These are phyloP conservation scores for Chamaetylas fuelleborni DNA, from an alignment of 2,113 vertebrate genomes.

Conservation along the genomic window DNA sequence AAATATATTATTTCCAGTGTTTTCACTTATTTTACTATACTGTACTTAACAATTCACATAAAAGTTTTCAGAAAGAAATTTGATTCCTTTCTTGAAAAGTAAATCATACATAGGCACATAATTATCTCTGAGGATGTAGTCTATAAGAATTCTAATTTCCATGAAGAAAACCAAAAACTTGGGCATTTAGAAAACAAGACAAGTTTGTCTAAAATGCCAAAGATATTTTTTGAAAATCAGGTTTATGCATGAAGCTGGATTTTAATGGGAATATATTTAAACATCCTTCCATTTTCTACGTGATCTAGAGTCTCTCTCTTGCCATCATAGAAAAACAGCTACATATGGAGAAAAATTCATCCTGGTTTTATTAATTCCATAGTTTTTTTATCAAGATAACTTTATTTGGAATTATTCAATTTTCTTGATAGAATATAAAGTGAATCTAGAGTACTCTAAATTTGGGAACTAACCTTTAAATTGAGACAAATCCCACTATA, in stretches of 20 bases:
- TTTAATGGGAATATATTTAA: neutral
- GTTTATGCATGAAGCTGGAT: neutral
- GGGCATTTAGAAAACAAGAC: neutral
- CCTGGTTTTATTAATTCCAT: neutral
- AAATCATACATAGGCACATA: neutral
- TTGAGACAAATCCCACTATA: neutral
- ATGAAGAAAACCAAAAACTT: neutral
- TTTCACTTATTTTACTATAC: neutral
- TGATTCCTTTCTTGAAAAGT: neutral
- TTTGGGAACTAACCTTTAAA: neutral
- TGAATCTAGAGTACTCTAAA: neutral
- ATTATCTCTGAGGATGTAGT: neutral
- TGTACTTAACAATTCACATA: neutral
- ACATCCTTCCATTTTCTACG: neutral
- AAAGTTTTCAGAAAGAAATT: neutral
- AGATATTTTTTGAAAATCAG: neutral
- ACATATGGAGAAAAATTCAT: neutral
- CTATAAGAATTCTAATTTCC: neutral
- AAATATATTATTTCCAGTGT: neutral
- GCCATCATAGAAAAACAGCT: neutral
- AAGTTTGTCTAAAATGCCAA: neutral
- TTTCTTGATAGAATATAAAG: neutral
- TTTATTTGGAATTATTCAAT: neutral
- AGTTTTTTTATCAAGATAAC: neutral
- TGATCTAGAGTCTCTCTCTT: neutral